Evolutionary conservation across 2,113 vertebrate genomes (phyloP).

Genomic region (Gadus macrocephalus): DNA sequence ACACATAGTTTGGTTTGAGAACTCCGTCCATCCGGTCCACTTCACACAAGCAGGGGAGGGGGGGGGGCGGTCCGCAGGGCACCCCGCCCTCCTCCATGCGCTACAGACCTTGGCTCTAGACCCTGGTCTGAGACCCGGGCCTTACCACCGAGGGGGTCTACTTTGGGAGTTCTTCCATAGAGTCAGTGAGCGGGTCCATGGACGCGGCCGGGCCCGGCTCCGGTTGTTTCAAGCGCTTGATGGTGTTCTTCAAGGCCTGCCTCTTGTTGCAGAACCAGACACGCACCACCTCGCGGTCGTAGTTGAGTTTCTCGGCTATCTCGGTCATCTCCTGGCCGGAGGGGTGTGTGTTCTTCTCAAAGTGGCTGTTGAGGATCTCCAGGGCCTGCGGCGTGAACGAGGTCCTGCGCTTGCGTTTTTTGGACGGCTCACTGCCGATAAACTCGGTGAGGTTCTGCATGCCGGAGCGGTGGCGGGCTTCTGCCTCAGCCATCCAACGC

Average conservation of each 20-base stretch:
- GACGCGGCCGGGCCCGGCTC: slow-evolving; percentile 79
- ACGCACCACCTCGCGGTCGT: slow-evolving; percentile 98
- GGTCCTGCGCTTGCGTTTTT: slow-evolving; percentile 99
- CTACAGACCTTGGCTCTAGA: too few species aligned
- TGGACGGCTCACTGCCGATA: slow-evolving; percentile 98
- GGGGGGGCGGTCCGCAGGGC: slow-evolving; percentile 32
- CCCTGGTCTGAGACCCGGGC: too few species aligned
- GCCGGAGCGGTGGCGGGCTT: slow-evolving; percentile 99
- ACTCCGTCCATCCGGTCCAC: slow-evolving; percentile 36
- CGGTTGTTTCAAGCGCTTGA: slow-evolving; percentile 97
- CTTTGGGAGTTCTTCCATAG: slow-evolving; percentile 90
- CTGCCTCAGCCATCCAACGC: slow-evolving; percentile 99
- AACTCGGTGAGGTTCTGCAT: slow-evolving; percentile 99
- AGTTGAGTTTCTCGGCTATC: slow-evolving; percentile 99
- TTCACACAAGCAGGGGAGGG: slow-evolving; percentile 20
- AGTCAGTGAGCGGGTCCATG: slow-evolving; percentile 89
- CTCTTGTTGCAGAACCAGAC: slow-evolving; percentile 99
- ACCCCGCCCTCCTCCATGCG: neutral
- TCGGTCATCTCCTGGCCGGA: slow-evolving; percentile 99
- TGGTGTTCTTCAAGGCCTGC: slow-evolving; percentile 99
- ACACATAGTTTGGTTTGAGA: slow-evolving; percentile 72
- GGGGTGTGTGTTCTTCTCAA: slow-evolving; percentile 99
- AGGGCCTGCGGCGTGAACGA: slow-evolving; percentile 99
- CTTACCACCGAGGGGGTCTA: slow-evolving; percentile 32
- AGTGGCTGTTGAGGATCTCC: slow-evolving; percentile 99